Evolutionary conservation across 2,797 vertebrate species (phyloP), one percentile per base, ranked within the genome.

Genomic region (Tragelaphus oryx): DNA sequence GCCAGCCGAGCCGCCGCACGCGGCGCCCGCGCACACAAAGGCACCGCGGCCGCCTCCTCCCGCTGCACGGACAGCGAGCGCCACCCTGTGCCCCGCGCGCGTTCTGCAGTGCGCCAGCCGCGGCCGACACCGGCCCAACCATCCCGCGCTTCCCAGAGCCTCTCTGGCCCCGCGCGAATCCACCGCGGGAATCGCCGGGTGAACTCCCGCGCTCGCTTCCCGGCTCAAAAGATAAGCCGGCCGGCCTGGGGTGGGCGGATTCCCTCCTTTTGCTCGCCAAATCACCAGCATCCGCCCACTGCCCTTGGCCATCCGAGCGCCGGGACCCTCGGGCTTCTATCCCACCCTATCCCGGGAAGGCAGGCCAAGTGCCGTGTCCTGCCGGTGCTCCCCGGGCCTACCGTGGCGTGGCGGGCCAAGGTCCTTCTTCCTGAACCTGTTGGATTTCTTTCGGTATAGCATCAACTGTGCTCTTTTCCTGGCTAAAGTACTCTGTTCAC

Each of bases 31-130:
- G 50, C 62, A 74, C 94, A 97, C 96, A 95, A 93, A 96, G 96
- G 71, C 89, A 13, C 33, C 0, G 33, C 7, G 54, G 83, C 55
- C 3, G 41, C 60, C 44, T 57, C 50, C 12, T 50, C 89, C 13
- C 2, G 59, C 57, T 87, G 93, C 41, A 76, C 89, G 90, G 96
- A 55, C 95, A 48, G 87, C 90, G 95, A 98, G 98, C 97, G 97
- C 98, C 98, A 90, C 98, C 98, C 93, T 80, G 97, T 87, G 98
- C 76, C 91, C 76, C 17, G 71, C 3, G 89, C 37, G 65, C 18
- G 95, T 68, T 68, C 93, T 97, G 94, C 97, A 98, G 95, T 74
- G 41, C 46, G 18, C n/a, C 24, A 3, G 0, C 81, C 26, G 22
- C 28, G 8, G 50, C 48, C 24, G 1, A 10, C 4, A 10, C 59